phyloP scores from a whole-genome alignment of 92 coral and sea anemone genomes.

The Parazoanthus swiftii region DNA sequence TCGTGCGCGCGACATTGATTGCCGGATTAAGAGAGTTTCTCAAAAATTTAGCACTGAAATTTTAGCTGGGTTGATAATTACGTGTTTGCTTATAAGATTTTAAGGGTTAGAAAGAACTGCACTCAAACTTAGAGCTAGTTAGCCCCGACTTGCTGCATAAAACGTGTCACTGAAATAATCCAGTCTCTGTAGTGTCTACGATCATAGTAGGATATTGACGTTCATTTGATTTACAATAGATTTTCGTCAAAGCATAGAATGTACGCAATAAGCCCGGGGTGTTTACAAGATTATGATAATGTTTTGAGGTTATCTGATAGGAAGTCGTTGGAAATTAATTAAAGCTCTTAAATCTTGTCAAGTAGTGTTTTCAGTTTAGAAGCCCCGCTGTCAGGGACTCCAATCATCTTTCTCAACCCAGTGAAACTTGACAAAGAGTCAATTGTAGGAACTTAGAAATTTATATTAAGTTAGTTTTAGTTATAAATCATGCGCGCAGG shows the following conservation, averaged over 20 bases:
- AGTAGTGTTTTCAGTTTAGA: not conserved
- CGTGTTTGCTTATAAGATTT: not conserved
- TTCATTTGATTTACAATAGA: not conserved
- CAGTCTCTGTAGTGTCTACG: not conserved
- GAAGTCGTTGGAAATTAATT: constrained; percentile 17
- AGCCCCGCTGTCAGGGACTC: not conserved
- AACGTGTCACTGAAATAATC: not conserved
- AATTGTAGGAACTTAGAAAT: not conserved
- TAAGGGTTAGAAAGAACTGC: constrained; percentile 1
- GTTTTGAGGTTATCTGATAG: not conserved
- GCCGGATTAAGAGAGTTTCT: not conserved
- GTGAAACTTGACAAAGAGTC: not conserved
- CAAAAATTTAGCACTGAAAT: not conserved
- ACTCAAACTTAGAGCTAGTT: constrained; percentile 12
- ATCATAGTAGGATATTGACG: not conserved
- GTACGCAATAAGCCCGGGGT: not conserved
- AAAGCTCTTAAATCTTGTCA: not conserved
- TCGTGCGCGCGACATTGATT: not conserved
- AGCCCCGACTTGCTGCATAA: not conserved
- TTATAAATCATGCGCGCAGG: not conserved
- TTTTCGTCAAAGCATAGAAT: not conserved
- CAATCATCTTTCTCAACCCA: not conserved
- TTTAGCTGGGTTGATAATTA: not conserved
- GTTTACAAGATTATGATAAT: not conserved
- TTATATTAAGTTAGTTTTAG: not conserved